These are phyloP conservation scores for Saccostrea echinata DNA, from an alignment of 1,140 invertebrate genomes.

Conservation along the genomic window DNA sequence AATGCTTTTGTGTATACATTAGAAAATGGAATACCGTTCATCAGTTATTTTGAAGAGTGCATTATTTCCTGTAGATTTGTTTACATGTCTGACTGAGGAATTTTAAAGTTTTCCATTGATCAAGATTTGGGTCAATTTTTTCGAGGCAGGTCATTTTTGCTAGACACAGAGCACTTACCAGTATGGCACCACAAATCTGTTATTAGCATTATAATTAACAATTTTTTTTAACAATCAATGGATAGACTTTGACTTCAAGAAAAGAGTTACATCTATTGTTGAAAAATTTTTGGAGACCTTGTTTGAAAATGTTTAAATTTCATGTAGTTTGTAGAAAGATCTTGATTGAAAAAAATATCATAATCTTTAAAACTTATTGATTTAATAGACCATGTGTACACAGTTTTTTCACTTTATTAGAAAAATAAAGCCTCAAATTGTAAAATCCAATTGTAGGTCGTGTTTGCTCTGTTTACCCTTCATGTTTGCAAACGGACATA, in stretches of 20 bases:
- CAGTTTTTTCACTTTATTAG: background rate
- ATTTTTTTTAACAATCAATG: too few species aligned
- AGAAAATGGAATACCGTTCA: background rate
- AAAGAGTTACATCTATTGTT: background rate
- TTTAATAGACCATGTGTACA: background rate
- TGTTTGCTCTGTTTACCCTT: background rate
- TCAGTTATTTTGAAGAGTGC: background rate
- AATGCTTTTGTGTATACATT: background rate
- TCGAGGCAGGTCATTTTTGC: too few species aligned
- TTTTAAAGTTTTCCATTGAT: background rate
- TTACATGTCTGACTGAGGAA: background rate
- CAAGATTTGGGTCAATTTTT: background rate
- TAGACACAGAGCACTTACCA: too few species aligned
- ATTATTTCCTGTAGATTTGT: background rate
- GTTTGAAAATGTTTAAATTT: background rate
- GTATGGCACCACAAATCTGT: too few species aligned
- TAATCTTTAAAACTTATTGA: slow-evolving; percentile 12
- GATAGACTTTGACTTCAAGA: background rate
- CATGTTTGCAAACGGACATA: slow-evolving; percentile 24
- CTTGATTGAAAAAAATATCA: background rate
- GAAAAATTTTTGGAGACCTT: background rate
- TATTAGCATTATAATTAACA: too few species aligned
- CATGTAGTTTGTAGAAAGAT: background rate
- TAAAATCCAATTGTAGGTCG: slow-evolving; percentile 3
- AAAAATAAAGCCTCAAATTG: background rate